These are phyloP conservation scores for Patiria miniata DNA, from an alignment of 35 echinoderm and acorn worm genomes.

Conservation along the genomic window DNA sequence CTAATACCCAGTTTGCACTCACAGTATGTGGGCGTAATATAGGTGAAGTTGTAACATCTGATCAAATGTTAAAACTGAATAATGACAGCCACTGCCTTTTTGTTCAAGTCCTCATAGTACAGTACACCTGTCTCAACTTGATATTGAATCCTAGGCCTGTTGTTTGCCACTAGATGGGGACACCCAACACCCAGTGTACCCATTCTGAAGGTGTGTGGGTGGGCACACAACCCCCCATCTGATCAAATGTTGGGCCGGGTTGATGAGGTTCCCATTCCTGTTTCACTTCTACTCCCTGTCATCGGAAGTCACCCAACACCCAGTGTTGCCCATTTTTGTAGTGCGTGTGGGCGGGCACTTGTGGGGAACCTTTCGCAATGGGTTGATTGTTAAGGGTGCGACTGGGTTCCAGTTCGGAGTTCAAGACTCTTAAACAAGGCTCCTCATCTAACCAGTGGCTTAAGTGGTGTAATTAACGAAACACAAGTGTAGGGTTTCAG, in stretches of 20 bases:
- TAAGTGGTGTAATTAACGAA: neutral
- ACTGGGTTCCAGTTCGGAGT: constrained; percentile 22
- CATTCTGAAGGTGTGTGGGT: constrained; percentile 14
- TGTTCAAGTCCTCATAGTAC: constrained; percentile 1
- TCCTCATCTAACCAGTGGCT: neutral
- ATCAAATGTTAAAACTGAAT: constrained; percentile 2
- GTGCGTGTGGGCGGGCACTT: neutral
- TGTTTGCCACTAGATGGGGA: constrained; percentile 13
- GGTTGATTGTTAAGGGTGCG: neutral
- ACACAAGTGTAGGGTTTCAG: neutral
- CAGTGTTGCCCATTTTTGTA: neutral
- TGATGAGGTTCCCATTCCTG: neutral
- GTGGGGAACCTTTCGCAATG: neutral
- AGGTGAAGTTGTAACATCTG: neutral
- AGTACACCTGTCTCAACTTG: neutral
- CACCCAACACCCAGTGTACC: constrained; percentile 24
- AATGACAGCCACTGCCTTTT: neutral
- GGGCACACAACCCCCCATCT: constrained; percentile 2
- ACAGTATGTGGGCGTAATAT: neutral
- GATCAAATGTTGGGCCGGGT: constrained; percentile 5
- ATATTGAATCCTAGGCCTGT: neutral
- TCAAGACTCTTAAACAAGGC: neutral
- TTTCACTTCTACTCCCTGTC: constrained; percentile 17
- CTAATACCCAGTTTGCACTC: neutral
- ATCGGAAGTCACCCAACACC: constrained; percentile 17